Conservation (phyloP, 1,140 invertebrate species). For the Aplysia californica region DNA sequence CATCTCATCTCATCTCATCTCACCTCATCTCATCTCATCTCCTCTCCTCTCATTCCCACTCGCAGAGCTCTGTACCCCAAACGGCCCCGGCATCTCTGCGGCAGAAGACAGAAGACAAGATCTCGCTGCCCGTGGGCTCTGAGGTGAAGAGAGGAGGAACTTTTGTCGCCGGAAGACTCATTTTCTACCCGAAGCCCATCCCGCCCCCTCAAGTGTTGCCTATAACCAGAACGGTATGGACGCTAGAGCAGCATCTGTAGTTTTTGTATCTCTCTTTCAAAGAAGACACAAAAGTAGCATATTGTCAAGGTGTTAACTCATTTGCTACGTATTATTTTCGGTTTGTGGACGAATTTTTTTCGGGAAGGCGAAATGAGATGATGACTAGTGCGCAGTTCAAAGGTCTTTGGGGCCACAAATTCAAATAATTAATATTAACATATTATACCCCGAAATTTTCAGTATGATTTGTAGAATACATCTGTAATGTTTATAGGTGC, state of each 20-base stretch:
- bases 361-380: too few relatives aligned
- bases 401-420: too few relatives aligned
- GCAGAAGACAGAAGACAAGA: conserved; percentile 21
- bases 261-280: neutral
- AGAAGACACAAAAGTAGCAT: too few relatives aligned
- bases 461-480: too few relatives aligned
- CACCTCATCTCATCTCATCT: neutral
- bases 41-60: neutral
- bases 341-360: too few relatives aligned
- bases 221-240: conserved; percentile 58
- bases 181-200: conserved; percentile 65
- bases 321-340: too few relatives aligned
- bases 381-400: too few relatives aligned
- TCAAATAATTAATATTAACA: too few relatives aligned
- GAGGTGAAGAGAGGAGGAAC: conserved; percentile 34
- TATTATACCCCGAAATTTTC: too few relatives aligned
- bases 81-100: neutral
- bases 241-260: neutral
- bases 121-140: conserved; percentile 32
- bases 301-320: too few relatives aligned
- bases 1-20: neutral
- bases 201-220: conserved; percentile 58
- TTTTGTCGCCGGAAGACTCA: conserved; percentile 38
- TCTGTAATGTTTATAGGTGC: too few relatives aligned
- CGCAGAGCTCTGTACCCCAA: neutral